Evolutionary conservation across 2,888 invertebrate genomes (phyloP).

Genomic region (Stenoptilia bipunctidactyla): DNA sequence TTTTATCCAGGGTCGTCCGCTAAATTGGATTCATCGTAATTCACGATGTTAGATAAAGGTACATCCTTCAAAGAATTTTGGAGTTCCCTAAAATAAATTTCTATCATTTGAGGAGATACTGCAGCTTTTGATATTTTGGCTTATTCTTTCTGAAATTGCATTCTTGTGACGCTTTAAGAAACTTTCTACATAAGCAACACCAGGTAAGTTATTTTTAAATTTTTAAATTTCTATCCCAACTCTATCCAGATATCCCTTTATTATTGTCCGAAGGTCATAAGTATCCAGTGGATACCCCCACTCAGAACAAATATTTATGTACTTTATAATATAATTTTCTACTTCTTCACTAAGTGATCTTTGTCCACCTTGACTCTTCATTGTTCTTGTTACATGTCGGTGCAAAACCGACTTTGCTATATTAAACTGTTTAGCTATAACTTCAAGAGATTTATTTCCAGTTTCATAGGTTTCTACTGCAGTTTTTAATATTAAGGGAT

Average conservation of each 20-base stretch:
- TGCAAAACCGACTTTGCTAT: constrained; percentile 4
- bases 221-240: too few relatives aligned
- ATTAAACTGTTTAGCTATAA: too few relatives aligned
- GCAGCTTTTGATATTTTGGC: constrained; percentile 17
- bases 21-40: constrained; percentile 15
- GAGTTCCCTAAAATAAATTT: constrained; percentile 14
- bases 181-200: constrained; percentile 10
- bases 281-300: too few relatives aligned
- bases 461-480: too few relatives aligned
- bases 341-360: constrained; percentile 4
- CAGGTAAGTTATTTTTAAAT: constrained; percentile 8
- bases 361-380: constrained; percentile 8
- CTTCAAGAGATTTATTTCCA: too few relatives aligned
- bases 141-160: constrained; percentile 13
- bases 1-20: constrained; percentile 15
- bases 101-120: constrained; percentile 15
- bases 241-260: too few relatives aligned
- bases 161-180: constrained; percentile 10
- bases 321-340: too few relatives aligned
- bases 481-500: too few relatives aligned
- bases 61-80: constrained; percentile 1
- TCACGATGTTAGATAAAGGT: constrained; percentile 9
- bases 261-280: too few relatives aligned
- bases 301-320: too few relatives aligned
- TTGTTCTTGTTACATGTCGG: constrained; percentile 6